Percentiles rank a stretch among this genome's conserved stretches.
Evolutionary conservation across 2,113 vertebrate genomes (phyloP).

Genomic region (Bubo scandiacus): DNA sequence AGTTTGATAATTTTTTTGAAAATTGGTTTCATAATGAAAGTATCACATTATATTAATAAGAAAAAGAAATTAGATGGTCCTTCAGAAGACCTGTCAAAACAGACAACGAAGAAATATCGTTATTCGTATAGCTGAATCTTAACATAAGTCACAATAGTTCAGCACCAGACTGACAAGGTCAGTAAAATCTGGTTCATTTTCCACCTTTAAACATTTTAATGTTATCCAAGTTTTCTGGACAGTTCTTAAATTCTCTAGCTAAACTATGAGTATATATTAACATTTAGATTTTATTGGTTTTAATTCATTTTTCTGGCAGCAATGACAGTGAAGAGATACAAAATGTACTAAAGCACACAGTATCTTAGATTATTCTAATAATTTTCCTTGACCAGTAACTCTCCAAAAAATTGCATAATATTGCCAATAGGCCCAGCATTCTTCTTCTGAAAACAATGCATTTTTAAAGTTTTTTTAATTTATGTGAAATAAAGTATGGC

Average conservation of each 20-base stretch:
- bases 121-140: background rate
- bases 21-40: background rate
- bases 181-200: background rate
- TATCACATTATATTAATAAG: background rate
- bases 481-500: background rate
- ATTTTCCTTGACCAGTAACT: background rate
- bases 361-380: background rate
- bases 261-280: background rate
- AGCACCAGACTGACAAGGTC: background rate
- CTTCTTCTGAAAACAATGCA: background rate
- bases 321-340: background rate
- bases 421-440: background rate
- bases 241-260: background rate
- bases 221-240: background rate
- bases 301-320: background rate
- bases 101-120: background rate
- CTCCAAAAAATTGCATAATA: background rate
- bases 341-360: background rate
- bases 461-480: background rate
- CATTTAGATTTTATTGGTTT: background rate
- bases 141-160: background rate
- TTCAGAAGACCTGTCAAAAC: background rate
- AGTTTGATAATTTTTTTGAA: background rate
- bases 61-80: background rate
- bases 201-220: background rate